Base-by-base conservation (phyloP, 2,797 vertebrate genomes). In the Pangasius macronema region DNA sequence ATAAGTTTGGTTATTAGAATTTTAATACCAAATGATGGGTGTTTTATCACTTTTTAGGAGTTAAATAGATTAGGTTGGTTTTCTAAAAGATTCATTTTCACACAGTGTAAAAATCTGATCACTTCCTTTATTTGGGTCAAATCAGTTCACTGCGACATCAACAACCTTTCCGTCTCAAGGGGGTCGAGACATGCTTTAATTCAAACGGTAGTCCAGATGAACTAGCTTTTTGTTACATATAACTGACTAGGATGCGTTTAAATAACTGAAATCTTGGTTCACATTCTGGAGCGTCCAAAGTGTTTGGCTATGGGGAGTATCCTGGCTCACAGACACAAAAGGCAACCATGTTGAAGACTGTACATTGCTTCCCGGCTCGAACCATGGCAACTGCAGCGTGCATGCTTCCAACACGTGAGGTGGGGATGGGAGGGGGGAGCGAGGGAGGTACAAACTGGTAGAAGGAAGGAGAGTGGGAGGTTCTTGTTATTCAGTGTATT, bases 401-500 rank as follows among this genome's bases (percentile, higher is more conserved):
- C 68, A 84, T 59, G 36, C 51, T 14, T 59, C n/a, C 0, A 3
- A 63, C 67, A 82, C 20, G 39, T 83, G 82, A 42, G 81, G 72
- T 79, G 3, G 51, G 27, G 13, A 76, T 53, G 73, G 27, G 73
- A 79, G 57, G 70, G 49, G 83, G 61, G 36, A 6, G 68, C 6
- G 39, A 27, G 79, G 79, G 86, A n/a, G 85, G 85, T 86, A 68
- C 76, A 57, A 59, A 57, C 77, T 39, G 33, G 68, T 33, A 55
- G 76, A 33, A 88, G 89, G 90, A 83, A 85, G 87, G 0, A 1
- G 53, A 33, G 70, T 68, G 84, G 33, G 70, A 51, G 68, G 76
- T 57, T 81, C 73, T 85, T 86, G n/a, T 24, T 61, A 0, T 42
- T 61, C 22, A 49, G 1, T 59, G 14, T 73, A 59, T 72, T 57